phyloP scores from a whole-genome alignment of 2,113 vertebrate genomes.

The Astatotilapia flaviijosephi region DNA sequence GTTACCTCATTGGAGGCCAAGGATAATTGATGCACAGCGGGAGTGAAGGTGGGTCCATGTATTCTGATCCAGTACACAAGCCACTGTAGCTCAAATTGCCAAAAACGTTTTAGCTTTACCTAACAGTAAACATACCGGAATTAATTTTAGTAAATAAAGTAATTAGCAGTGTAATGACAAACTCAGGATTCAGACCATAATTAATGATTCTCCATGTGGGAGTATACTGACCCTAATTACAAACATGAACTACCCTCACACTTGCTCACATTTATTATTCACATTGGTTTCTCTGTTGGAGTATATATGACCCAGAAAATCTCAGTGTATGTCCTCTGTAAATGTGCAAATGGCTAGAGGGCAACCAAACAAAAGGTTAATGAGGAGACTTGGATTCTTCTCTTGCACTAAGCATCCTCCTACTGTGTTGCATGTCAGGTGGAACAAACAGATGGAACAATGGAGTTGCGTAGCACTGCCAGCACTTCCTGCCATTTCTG shows the following conservation, averaged over 20 bases:
- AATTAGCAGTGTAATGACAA: not conserved
- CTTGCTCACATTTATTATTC: not conserved
- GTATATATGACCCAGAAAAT: not conserved
- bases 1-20: not conserved
- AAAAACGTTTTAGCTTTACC: not conserved
- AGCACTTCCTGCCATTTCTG: not conserved
- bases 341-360: not conserved
- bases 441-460: not conserved
- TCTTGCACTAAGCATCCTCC: not conserved
- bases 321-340: not conserved
- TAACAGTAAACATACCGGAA: not conserved
- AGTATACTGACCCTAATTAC: not conserved
- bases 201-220: not conserved
- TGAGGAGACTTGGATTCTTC: not conserved
- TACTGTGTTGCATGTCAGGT: not conserved
- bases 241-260: not conserved
- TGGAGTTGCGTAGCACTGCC: not conserved
- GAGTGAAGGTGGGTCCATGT: not conserved
- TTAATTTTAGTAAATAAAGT: not conserved
- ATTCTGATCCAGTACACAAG: not conserved
- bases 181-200: not conserved
- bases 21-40: not conserved
- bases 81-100: not conserved
- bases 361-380: not conserved
- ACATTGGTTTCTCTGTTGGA: not conserved